These are phyloP conservation scores for Xiphophorus hellerii DNA, from an alignment of 2,113 vertebrate species.

Conservation along the genomic window DNA sequence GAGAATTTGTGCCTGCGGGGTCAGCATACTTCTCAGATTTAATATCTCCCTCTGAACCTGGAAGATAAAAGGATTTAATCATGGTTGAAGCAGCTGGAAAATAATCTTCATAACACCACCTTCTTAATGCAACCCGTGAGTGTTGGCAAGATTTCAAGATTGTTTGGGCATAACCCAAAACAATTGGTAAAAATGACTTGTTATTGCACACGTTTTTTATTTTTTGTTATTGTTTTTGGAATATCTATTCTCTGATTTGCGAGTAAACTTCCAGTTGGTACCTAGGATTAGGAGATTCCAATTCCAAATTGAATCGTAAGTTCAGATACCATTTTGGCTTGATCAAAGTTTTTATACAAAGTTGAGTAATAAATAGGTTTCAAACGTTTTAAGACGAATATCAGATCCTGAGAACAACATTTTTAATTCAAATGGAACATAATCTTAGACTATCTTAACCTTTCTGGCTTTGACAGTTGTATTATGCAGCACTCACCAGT, in stretches of 20 bases:
- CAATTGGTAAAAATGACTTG: background rate
- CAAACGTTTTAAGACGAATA: background rate
- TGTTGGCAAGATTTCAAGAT: background rate
- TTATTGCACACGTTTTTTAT: background rate
- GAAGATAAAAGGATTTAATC: slow-evolving; percentile 49
- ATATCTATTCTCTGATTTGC: background rate
- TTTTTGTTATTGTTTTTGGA: background rate
- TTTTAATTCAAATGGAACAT: background rate
- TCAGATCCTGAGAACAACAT: background rate
- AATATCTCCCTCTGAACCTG: slow-evolving; percentile 42
- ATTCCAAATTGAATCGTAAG: background rate
- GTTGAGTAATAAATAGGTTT: background rate
- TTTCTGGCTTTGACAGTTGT: background rate
- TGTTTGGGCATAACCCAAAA: too few species aligned
- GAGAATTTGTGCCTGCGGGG: slow-evolving; percentile 24
- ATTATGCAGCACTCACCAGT: background rate
- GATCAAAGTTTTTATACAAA: background rate
- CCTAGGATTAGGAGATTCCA: background rate
- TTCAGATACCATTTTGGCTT: background rate
- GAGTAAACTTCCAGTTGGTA: background rate
- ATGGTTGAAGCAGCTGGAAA: slow-evolving; percentile 51
- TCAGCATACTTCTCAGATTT: slow-evolving; percentile 41
- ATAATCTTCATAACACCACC: slow-evolving; percentile 36
- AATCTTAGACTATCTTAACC: background rate
- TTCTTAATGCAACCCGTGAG: slow-evolving; percentile 2